These are phyloP conservation scores for Microtus ochrogaster DNA, from an alignment of 2,113 vertebrate species.

Conservation along the genomic window DNA sequence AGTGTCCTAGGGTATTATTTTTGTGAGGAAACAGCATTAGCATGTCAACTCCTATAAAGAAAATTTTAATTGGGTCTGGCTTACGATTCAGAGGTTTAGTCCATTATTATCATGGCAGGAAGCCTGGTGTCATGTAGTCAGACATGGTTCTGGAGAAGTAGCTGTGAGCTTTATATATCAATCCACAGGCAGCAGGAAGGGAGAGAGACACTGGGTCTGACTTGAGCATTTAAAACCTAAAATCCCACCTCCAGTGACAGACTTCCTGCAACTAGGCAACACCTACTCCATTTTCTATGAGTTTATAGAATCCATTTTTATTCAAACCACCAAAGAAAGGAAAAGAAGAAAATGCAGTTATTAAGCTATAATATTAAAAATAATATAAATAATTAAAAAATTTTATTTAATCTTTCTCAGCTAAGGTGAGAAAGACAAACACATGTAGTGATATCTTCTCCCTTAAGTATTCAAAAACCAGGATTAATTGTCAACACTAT, in stretches of 20 bases:
- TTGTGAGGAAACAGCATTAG: neutral
- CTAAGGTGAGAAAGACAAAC: neutral
- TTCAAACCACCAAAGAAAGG: neutral
- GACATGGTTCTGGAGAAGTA: neutral
- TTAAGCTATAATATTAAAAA: neutral
- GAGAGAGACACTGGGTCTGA: neutral
- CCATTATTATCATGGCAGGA: neutral
- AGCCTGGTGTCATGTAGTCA: neutral
- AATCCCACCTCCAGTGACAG: neutral
- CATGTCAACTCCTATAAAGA: neutral
- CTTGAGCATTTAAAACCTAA: neutral
- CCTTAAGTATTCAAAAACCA: neutral
- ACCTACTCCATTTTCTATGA: neutral
- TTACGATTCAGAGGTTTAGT: neutral
- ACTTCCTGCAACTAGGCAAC: neutral
- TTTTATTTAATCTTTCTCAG: too few species aligned
- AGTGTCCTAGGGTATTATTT: neutral
- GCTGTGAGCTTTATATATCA: neutral
- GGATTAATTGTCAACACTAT: conserved; percentile 26
- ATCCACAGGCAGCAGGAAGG: neutral
- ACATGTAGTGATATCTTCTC: neutral
- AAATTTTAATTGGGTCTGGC: neutral
- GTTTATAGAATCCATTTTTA: neutral
- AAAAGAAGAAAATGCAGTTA: neutral
- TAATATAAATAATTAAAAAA: neutral